Percentiles rank a stretch among this genome's conserved stretches.
These are phyloP conservation scores for Leptura quadrifasciata DNA, from an alignment of 2,888 invertebrate species.

Conservation along the genomic window DNA sequence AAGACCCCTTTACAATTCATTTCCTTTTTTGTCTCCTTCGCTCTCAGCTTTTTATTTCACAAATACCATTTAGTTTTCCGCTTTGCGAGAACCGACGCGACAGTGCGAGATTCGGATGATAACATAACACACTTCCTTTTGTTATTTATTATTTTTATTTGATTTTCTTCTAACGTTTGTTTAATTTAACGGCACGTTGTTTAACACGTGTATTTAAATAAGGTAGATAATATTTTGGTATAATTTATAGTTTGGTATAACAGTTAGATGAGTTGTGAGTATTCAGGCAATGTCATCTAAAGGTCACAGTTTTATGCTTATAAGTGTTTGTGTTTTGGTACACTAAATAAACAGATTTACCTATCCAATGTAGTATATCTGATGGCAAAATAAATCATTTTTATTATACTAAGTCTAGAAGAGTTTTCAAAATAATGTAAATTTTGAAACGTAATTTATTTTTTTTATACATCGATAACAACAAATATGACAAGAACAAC, in stretches of 20 bases:
- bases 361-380: too few species aligned
- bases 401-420: too few species aligned
- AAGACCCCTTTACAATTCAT: constrained; percentile 7
- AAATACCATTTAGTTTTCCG: constrained; percentile 8
- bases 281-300: constrained; percentile 10
- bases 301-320: neutral
- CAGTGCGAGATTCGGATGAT: neutral
- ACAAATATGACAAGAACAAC: too few species aligned
- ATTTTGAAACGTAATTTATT: too few species aligned
- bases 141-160: constrained; percentile 5
- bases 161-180: constrained; percentile 14
- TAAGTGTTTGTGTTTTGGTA: too few species aligned
- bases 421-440: too few species aligned
- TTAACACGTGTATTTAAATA: constrained; percentile 11
- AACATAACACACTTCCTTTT: constrained; percentile 14
- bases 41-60: constrained; percentile 26
- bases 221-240: constrained; percentile 8
- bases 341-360: too few species aligned
- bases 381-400: too few species aligned
- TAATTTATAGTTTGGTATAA: neutral
- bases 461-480: too few species aligned
- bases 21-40: constrained; percentile 15
- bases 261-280: neutral
- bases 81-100: neutral
- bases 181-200: constrained; percentile 7